Evolutionary conservation across 2,888 invertebrate species (phyloP), one percentile per base, ranked within the genome.

Genomic region (Cotesia congregata): DNA sequence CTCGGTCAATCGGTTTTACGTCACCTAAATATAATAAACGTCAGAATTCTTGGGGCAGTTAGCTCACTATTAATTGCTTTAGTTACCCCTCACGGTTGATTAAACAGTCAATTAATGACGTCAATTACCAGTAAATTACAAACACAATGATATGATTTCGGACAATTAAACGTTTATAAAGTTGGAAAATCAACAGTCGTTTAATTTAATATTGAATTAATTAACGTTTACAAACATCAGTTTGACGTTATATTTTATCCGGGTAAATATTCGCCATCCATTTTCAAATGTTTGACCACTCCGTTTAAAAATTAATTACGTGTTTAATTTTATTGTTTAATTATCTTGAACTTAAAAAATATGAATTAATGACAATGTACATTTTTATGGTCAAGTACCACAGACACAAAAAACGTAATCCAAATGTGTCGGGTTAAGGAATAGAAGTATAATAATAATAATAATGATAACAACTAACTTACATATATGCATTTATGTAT

Each of bases 51-150:
- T 77, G 77, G 69, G 64, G 65, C 75, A 70, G 69, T 67, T 67
- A 67, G 75, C 75, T 78, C 79, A 79, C 78, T 81, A 80, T 30
- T 50, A 12, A 12, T 50, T 50, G 50, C 12, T 50, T 50, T 12
- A 50, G 50, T 50, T 50, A 50, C 4, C 50, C 78, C 77, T 77
- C 77, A 77, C 75, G 79, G 78, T 80, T 79, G 77, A 79, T 78
- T 81, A 38, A 76, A 78, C 77, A 78, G 74, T 78, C 80, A 79
- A 81, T 81, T 78, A 80, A 79, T 81, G 76, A 78, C 78, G 79
- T 80, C 77, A 81, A 80, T 81, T 78, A 81, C 77, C 77, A 75
- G 75, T 77, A 78, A 81, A 79, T 80, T 79, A 81, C 78, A 12
- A 79, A 77, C 75, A 68, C 79, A 76, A 76, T 78, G 77, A 76